Conservation (phyloP, 2,888 invertebrate species). For the Drosophila pegasa region DNA sequence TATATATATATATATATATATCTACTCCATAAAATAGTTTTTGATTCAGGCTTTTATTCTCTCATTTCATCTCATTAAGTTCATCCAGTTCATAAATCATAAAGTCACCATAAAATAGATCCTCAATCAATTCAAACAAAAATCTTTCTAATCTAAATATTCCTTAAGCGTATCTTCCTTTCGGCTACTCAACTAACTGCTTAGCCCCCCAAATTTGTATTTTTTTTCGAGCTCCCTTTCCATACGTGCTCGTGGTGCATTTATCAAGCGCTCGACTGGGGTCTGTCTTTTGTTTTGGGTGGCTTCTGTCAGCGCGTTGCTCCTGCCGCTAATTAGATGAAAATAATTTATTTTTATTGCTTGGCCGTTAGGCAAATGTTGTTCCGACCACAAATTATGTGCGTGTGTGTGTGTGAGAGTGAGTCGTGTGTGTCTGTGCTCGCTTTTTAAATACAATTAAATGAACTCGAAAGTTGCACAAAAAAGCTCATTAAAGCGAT, state of each 20-base stretch:
- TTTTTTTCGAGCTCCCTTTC: slow-evolving; percentile 4
- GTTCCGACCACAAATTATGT: slow-evolving; percentile 41
- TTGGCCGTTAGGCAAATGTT: slow-evolving; percentile 53
- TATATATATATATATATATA: too few species aligned
- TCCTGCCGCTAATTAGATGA: slow-evolving; percentile 66
- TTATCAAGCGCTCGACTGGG: slow-evolving; percentile 36
- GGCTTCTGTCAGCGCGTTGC: slow-evolving; percentile 25
- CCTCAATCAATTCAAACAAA: too few species aligned
- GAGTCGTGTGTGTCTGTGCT: slow-evolving; percentile 9
- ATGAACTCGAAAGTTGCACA: slow-evolving; percentile 44
- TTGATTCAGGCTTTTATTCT: too few species aligned
- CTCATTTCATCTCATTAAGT: too few species aligned
- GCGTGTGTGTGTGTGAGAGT: slow-evolving; percentile 20
- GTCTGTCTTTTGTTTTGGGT: slow-evolving; percentile 14
- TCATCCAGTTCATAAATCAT: too few species aligned
- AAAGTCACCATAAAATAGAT: too few species aligned
- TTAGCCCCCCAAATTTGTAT: not conserved
- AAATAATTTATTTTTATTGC: slow-evolving; percentile 75
- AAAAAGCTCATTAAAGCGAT: slow-evolving; percentile 36
- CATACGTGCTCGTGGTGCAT: slow-evolving; percentile 44
- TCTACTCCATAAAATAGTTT: too few species aligned
- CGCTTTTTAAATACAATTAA: slow-evolving; percentile 66
- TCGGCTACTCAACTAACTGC: not conserved
- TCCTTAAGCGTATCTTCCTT: slow-evolving; percentile 5
- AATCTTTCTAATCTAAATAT: not conserved